Evolutionary conservation across 2,113 vertebrate genomes (phyloP).

Genomic region (Panurus biarmicus): DNA sequence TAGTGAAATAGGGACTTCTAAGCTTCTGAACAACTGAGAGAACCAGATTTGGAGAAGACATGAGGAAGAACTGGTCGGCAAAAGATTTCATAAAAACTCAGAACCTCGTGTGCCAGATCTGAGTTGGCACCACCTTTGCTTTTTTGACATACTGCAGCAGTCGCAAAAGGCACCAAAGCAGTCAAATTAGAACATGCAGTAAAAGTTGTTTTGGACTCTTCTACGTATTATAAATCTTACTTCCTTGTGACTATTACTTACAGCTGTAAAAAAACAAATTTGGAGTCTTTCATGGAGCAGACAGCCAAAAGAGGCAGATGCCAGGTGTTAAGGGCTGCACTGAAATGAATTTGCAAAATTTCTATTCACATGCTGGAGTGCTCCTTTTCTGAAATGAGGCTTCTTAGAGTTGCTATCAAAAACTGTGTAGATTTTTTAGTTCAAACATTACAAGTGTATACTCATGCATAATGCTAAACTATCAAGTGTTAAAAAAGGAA

Average conservation of each 20-base stretch:
- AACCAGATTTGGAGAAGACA: constrained; percentile 75
- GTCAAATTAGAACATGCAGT: constrained; percentile 65
- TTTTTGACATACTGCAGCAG: constrained; percentile 68
- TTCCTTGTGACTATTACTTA: constrained; percentile 39
- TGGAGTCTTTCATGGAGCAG: constrained; percentile 36
- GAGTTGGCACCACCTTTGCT: constrained; percentile 71
- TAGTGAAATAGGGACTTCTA: constrained; percentile 78
- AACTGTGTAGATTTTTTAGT: constrained; percentile 28
- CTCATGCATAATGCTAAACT: constrained; percentile 1
- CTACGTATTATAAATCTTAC: constrained; percentile 11
- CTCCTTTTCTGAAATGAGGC: constrained; percentile 15
- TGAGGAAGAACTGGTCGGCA: constrained; percentile 72
- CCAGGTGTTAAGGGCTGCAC: constrained; percentile 27
- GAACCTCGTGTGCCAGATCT: constrained; percentile 67
- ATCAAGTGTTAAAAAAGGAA: background rate
- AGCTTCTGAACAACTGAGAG: constrained; percentile 75
- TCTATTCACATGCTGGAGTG: constrained; percentile 1
- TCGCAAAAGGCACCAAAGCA: constrained; percentile 67
- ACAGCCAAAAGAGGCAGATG: constrained; percentile 42
- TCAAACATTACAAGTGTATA: constrained; percentile 7
- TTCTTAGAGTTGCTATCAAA: constrained; percentile 39
- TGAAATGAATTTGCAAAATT: constrained; percentile 30
- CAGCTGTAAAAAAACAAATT: constrained; percentile 47
- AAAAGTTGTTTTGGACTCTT: constrained; percentile 66
- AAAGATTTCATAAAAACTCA: constrained; percentile 74